A percentile compares a stretch with the other conserved stretches of the same genome.
These are phyloP conservation scores for Pseudomyrmex dendroicus DNA, from an alignment of 1,140 invertebrate genomes.

Conservation along the genomic window DNA sequence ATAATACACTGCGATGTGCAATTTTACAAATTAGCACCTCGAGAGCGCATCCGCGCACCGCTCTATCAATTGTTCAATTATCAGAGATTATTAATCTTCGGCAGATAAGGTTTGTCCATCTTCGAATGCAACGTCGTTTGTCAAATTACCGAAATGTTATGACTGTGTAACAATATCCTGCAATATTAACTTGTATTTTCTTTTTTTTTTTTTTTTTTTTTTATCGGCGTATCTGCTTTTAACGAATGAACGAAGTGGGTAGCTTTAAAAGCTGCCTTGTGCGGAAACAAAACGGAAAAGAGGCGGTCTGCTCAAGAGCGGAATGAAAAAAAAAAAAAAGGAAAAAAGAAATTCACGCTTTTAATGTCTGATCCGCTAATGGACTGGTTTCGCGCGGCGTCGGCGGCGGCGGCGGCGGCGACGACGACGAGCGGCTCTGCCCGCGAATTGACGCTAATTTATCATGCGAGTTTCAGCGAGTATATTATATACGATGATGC, in stretches of 20 bases:
- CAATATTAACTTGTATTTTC: constrained; percentile 17
- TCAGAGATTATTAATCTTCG: constrained; percentile 37
- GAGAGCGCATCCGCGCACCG: not conserved
- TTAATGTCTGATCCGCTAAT: constrained; percentile 59
- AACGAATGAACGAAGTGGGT: constrained; percentile 7
- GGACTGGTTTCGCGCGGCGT: constrained; percentile 30
- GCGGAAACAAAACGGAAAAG: constrained; percentile 26
- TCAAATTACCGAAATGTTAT: not conserved
- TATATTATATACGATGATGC: constrained; percentile 3
- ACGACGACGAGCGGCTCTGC: constrained; percentile 5
- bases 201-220: too few species aligned
- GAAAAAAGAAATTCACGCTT: constrained; percentile 50
- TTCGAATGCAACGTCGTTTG: not conserved
- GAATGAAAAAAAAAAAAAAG: not conserved
- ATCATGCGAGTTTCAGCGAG: constrained; percentile 42
- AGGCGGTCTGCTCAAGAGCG: not conserved
- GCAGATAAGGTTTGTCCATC: constrained; percentile 16
- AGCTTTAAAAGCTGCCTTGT: constrained; percentile 37
- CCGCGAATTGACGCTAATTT: constrained; percentile 60
- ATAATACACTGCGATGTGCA: not conserved
- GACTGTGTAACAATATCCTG: not conserved
- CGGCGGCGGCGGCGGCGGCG: not conserved
- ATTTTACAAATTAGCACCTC: constrained; percentile 21
- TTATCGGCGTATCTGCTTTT: constrained; percentile 27
- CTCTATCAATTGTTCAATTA: constrained; percentile 13